Conservation (phyloP, 1,140 invertebrate genomes). For the Drosophila nikananu region DNA sequence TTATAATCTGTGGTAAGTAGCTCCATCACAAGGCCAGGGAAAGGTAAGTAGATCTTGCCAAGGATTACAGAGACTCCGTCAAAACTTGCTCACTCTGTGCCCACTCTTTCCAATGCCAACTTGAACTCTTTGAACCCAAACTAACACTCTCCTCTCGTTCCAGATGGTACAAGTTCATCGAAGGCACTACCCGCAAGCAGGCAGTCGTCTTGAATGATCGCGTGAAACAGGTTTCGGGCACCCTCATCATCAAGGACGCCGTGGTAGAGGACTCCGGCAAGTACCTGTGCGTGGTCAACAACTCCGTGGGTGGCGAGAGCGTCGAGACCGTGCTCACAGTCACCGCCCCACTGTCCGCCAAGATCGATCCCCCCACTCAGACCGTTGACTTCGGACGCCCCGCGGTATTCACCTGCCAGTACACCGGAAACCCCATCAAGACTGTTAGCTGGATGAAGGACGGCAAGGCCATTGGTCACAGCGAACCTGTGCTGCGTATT, state of each 20-base stretch:
- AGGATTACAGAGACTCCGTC: not conserved
- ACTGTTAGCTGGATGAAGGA: slow-evolving; percentile 97
- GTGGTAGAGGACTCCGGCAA: slow-evolving; percentile 96
- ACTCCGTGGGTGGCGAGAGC: slow-evolving; percentile 96
- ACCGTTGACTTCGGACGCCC: slow-evolving; percentile 96
- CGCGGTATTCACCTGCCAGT: slow-evolving; percentile 95
- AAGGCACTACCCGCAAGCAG: slow-evolving; percentile 93
- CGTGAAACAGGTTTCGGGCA: slow-evolving; percentile 97
- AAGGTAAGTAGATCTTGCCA: slow-evolving; percentile 27
- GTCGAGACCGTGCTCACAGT: slow-evolving; percentile 97
- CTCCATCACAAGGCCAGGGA: not conserved
- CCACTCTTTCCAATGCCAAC: slow-evolving; percentile 33
- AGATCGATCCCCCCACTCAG: slow-evolving; percentile 95
- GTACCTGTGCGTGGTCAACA: slow-evolving; percentile 97
- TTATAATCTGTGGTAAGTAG: slow-evolving; percentile 50
- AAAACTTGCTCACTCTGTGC: slow-evolving; percentile 64
- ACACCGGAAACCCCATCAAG: slow-evolving; percentile 95
- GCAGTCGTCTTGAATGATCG: slow-evolving; percentile 94
- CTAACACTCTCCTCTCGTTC: slow-evolving; percentile 70
- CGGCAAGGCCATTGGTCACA: slow-evolving; percentile 92
- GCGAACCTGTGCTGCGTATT: slow-evolving; percentile 92
- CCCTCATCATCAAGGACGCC: slow-evolving; percentile 95
- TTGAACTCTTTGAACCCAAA: not conserved
- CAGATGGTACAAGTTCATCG: slow-evolving; percentile 98
- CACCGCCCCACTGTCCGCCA: slow-evolving; percentile 94